phyloP scores from a whole-genome alignment of 2,888 invertebrate genomes.

The Autographa pulchrina region DNA sequence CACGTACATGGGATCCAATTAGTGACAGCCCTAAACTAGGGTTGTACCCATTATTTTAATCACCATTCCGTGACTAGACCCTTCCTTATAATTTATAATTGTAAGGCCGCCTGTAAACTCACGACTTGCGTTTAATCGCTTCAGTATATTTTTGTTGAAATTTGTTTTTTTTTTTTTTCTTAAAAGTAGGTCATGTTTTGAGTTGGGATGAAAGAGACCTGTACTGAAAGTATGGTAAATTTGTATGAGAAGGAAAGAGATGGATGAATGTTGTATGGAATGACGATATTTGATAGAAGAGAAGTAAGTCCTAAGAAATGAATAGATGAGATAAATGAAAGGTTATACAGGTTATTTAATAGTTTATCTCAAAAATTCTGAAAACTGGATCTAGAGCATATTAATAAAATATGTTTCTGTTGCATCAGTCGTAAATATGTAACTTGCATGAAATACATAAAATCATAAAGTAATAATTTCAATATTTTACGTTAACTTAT shows the following conservation, averaged over 20 bases:
- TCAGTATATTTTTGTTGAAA: background rate
- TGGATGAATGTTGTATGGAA: background rate
- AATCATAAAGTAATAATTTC: too few relatives aligned
- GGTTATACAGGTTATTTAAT: too few relatives aligned
- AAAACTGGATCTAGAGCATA: too few relatives aligned
- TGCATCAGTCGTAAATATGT: too few relatives aligned
- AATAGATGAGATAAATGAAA: too few relatives aligned
- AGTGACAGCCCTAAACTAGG: slow-evolving; percentile 63
- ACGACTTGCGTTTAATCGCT: slow-evolving; percentile 9
- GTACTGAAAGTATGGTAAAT: background rate
- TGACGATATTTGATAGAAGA: too few relatives aligned
- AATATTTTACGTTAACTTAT: too few relatives aligned
- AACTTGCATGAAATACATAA: too few relatives aligned
- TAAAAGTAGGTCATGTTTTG: background rate
- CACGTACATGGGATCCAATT: slow-evolving; percentile 64
- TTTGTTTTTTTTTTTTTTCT: background rate
- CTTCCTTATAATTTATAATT: slow-evolving; percentile 67
- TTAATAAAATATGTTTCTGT: too few relatives aligned
- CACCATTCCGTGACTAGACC: slow-evolving; percentile 68
- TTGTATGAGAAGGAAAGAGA: background rate
- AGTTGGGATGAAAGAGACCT: background rate
- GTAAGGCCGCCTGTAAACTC: slow-evolving; percentile 41
- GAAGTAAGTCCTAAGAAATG: too few relatives aligned
- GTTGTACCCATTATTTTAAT: slow-evolving; percentile 70
- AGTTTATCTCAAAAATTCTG: too few relatives aligned